These are phyloP conservation scores for Tadarida brasiliensis DNA, from an alignment of 2,797 vertebrate genomes.

Conservation along the genomic window DNA sequence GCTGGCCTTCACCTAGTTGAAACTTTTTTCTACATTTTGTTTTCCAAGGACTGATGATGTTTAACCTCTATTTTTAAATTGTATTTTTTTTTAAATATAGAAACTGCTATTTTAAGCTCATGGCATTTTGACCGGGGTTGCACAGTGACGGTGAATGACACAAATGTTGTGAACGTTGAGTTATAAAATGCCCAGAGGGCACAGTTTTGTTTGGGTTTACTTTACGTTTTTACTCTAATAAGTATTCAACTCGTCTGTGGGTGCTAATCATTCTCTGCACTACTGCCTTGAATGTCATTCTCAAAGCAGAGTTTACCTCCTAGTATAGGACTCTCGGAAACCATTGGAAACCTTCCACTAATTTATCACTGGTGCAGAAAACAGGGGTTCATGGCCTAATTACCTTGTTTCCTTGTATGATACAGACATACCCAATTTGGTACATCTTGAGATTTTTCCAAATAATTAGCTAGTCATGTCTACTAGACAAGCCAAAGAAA, in stretches of 20 bases:
- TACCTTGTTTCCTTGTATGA: not conserved
- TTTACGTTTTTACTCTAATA: not conserved
- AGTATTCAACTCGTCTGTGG: not conserved
- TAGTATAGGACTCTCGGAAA: not conserved
- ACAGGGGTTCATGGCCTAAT: not conserved
- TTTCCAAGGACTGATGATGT: constrained; percentile 22
- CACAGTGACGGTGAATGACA: not conserved
- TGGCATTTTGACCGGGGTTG: not conserved
- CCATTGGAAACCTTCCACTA: not conserved
- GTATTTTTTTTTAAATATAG: not conserved
- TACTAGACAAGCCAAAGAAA: not conserved
- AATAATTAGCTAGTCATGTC: not conserved
- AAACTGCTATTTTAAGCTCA: constrained; percentile 3
- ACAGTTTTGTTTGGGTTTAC: not conserved
- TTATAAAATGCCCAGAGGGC: not conserved
- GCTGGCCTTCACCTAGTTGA: not conserved
- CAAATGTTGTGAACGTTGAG: not conserved
- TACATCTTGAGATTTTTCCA: not conserved
- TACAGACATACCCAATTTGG: not conserved
- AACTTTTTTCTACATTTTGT: not conserved
- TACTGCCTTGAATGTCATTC: not conserved
- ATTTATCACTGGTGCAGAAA: not conserved
- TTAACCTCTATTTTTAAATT: constrained; percentile 2
- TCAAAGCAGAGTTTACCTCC: not conserved
- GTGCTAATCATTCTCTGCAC: not conserved